Conservation (phyloP, 2,888 invertebrate species). For the Crepidodera aurea region DNA sequence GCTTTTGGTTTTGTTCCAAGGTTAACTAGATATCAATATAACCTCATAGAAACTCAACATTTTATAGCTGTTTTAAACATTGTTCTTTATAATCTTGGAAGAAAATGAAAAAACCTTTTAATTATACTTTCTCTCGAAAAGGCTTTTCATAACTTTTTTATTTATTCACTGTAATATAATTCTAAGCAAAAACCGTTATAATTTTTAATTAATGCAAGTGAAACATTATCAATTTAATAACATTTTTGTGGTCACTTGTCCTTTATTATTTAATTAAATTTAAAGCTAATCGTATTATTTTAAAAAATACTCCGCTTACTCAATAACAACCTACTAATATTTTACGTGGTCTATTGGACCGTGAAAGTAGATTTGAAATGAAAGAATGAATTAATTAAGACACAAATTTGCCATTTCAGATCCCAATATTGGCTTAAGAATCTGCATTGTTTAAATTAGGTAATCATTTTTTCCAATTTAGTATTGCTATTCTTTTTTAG, state of each 20-base stretch:
- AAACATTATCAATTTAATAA: not conserved
- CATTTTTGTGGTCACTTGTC: not conserved
- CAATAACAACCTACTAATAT: not conserved
- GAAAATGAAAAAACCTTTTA: no score
- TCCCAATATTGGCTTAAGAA: not conserved
- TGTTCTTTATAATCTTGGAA: no score
- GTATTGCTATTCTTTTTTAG: not conserved
- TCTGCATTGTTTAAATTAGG: not conserved
- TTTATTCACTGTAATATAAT: no score
- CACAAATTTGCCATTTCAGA: conserved; percentile 17
- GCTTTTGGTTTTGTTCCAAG: no score
- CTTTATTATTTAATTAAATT: not conserved
- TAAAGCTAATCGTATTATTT: not conserved
- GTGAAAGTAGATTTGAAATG: conserved; percentile 15
- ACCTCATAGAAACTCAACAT: no score
- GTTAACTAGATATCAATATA: no score
- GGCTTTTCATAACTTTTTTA: no score
- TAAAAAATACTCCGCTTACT: not conserved
- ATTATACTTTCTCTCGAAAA: no score
- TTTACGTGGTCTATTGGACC: conserved; percentile 4
- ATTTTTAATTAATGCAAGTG: no score
- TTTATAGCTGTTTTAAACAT: no score
- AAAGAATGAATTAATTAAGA: conserved; percentile 14
- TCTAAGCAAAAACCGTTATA: no score
- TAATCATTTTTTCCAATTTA: not conserved